phyloP scores from a whole-genome alignment of 2,888 invertebrate genomes.

The Melipona beecheii region DNA sequence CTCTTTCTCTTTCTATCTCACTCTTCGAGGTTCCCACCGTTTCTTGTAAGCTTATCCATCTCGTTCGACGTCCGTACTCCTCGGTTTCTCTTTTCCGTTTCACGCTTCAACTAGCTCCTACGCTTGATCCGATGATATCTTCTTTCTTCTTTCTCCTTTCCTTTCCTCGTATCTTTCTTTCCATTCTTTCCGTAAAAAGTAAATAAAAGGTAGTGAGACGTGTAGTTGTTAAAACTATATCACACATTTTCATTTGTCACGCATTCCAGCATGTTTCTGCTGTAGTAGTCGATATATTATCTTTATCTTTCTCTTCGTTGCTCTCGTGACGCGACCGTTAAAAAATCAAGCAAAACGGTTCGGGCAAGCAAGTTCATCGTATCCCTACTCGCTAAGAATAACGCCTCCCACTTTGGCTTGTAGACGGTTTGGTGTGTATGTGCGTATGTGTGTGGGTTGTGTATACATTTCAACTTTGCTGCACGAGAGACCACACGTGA shows the following conservation, averaged over 20 bases:
- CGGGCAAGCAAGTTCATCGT: slow-evolving; percentile 40
- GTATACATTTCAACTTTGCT: slow-evolving; percentile 18
- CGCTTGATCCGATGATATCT: background rate
- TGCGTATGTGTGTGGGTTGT: background rate
- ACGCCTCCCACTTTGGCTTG: slow-evolving; percentile 67
- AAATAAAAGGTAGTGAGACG: background rate
- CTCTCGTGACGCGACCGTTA: slow-evolving; percentile 73
- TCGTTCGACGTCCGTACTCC: slow-evolving; percentile 14
- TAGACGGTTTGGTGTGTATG: slow-evolving; percentile 1
- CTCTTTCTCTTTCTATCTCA: slow-evolving; percentile 1
- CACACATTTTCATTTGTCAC: background rate
- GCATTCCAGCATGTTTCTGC: background rate
- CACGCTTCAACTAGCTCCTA: slow-evolving; percentile 8
- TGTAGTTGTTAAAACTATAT: background rate
- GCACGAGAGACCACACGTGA: slow-evolving; percentile 31
- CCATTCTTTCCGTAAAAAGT: background rate
- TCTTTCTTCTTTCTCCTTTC: background rate
- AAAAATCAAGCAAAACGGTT: slow-evolving; percentile 75
- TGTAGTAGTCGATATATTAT: slow-evolving; percentile 10
- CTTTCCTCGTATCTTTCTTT: background rate
- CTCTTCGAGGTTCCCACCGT: slow-evolving; percentile 2
- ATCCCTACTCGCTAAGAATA: slow-evolving; percentile 50
- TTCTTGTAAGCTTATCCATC: slow-evolving; percentile 14
- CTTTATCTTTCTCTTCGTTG: slow-evolving; percentile 43
- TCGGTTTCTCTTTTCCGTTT: slow-evolving; percentile 19